These are phyloP conservation scores for Cyaniris semiargus DNA, from an alignment of 2,888 invertebrate genomes.

Conservation along the genomic window DNA sequence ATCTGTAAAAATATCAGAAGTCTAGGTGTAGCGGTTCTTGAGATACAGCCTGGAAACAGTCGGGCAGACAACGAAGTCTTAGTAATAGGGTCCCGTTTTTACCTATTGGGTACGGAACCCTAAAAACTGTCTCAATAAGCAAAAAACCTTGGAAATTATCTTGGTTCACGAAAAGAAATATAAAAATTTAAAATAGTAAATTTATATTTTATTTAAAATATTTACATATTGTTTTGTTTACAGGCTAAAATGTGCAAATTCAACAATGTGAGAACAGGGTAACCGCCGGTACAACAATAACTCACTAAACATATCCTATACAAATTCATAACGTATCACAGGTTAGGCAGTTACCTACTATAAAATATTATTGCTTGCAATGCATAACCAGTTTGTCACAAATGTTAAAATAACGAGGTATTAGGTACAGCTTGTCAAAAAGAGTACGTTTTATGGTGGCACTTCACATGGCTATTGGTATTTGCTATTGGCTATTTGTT, in stretches of 20 bases:
- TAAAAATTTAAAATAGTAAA: not conserved
- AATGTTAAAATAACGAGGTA: too few relatives aligned
- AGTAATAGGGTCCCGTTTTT: too few relatives aligned
- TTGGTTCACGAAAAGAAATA: not conserved
- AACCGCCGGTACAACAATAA: not conserved
- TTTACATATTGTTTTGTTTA: slow-evolving; percentile 1
- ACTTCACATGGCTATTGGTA: too few relatives aligned
- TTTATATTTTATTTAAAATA: slow-evolving; percentile 2
- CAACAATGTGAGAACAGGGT: slow-evolving; percentile 19
- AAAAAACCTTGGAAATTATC: not conserved
- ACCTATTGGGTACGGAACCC: not conserved
- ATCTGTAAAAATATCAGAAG: too few relatives aligned
- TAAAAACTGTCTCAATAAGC: not conserved
- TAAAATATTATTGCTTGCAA: slow-evolving; percentile 4
- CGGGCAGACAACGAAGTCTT: too few relatives aligned
- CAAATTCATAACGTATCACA: slow-evolving; percentile 16
- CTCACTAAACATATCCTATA: not conserved
- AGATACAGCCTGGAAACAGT: too few relatives aligned
- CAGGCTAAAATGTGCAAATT: slow-evolving; percentile 23
- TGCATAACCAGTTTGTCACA: slow-evolving; percentile 1
- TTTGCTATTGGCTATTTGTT: too few relatives aligned
- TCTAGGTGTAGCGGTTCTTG: too few relatives aligned
- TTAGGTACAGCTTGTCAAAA: too few relatives aligned
- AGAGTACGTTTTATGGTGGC: too few relatives aligned
- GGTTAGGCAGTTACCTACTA: slow-evolving; percentile 11